phyloP scores from a whole-genome alignment of 1,140 invertebrate species.

The Drosophila lacteicornis region DNA sequence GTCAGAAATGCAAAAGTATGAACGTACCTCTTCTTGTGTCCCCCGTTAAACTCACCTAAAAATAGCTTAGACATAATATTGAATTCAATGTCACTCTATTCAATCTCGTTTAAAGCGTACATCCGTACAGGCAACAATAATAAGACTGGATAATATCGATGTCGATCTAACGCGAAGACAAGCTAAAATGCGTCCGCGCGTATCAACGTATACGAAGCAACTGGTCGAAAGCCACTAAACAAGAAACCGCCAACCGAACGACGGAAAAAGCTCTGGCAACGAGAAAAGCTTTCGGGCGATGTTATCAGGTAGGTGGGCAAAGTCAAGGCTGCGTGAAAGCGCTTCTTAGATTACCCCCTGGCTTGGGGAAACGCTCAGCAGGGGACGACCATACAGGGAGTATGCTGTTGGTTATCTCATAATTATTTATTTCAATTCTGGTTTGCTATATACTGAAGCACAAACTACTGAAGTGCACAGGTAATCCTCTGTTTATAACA shows the following conservation, averaged over 20 bases:
- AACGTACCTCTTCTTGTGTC: background rate
- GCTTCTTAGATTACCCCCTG: background rate
- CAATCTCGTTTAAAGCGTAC: background rate
- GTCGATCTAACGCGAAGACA: constrained; percentile 37
- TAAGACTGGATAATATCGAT: background rate
- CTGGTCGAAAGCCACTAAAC: constrained; percentile 30
- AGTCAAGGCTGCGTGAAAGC: constrained; percentile 30
- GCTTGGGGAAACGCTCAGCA: background rate
- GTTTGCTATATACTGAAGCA: constrained; percentile 60
- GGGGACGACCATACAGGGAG: background rate
- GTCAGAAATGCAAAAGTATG: background rate
- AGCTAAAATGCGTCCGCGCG: constrained; percentile 25
- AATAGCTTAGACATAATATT: constrained; percentile 57
- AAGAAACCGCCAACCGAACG: background rate
- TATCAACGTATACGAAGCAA: constrained; percentile 44
- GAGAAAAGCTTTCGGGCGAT: constrained; percentile 7
- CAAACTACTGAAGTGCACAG: constrained; percentile 70
- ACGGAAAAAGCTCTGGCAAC: background rate
- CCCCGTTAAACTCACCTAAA: constrained; percentile 50
- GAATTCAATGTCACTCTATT: background rate
- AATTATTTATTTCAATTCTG: constrained; percentile 67
- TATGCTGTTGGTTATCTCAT: constrained; percentile 13
- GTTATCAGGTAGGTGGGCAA: constrained; percentile 28
- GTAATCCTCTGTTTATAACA: constrained; percentile 64
- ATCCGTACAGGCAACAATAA: background rate